These are phyloP conservation scores for Linnaemya tessellans DNA, from an alignment of 2,888 invertebrate species.

Conservation along the genomic window DNA sequence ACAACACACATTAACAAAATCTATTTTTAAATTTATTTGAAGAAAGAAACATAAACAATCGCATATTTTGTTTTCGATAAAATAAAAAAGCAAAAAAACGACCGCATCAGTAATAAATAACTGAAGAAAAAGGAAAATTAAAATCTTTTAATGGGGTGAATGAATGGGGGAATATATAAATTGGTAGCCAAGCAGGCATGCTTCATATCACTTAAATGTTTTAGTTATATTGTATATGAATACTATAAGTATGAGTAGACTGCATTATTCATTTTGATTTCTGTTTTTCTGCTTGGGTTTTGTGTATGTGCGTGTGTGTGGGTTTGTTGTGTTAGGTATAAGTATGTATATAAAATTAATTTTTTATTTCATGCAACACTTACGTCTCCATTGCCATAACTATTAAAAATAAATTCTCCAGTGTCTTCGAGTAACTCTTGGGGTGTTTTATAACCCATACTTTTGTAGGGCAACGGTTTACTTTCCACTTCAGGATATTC, in stretches of 20 bases:
- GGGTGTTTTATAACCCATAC: conserved; percentile 85
- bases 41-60: conserved; percentile 68
- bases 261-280: conserved; percentile 28
- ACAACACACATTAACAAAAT: conserved; percentile 49
- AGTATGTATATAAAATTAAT: background rate
- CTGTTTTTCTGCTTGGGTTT: conserved; percentile 3
- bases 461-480: conserved; percentile 86
- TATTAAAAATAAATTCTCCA: conserved; percentile 85
- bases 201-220: background rate
- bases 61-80: conserved; percentile 61
- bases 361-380: conserved; percentile 57
- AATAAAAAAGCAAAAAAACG: conserved; percentile 35
- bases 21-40: conserved; percentile 70
- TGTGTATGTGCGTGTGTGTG: too few relatives aligned
- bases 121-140: conserved; percentile 44
- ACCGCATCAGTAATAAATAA: conserved; percentile 55
- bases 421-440: conserved; percentile 86
- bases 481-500: conserved; percentile 88
- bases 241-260: background rate
- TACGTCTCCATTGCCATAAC: conserved; percentile 84
- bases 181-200: conserved; percentile 38
- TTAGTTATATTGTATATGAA: background rate
- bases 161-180: conserved; percentile 48
- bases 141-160: conserved; percentile 60
- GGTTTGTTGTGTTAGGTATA: too few relatives aligned